Evolutionary conservation across 2,113 vertebrate species (phyloP).

Genomic region (Galemys pyrenaicus): DNA sequence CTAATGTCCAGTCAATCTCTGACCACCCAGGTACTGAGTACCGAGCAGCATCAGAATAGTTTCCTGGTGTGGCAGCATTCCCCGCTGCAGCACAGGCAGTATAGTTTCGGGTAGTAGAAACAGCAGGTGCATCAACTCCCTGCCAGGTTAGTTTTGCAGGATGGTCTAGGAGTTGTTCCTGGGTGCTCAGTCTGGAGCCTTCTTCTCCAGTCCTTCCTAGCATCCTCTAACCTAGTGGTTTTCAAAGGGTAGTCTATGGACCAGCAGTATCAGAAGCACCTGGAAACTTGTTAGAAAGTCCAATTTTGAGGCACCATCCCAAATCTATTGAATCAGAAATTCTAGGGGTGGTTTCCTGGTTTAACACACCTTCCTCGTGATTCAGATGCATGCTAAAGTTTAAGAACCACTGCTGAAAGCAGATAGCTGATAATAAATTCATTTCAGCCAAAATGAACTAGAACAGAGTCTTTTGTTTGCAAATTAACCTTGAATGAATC

Average conservation of each 20-base stretch:
- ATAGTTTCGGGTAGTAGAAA: neutral
- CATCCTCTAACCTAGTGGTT: neutral
- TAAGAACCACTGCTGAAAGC: neutral
- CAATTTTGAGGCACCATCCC: neutral
- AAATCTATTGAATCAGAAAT: neutral
- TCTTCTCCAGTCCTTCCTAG: neutral
- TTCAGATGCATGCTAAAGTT: neutral
- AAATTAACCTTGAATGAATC: neutral
- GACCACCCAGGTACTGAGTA: neutral
- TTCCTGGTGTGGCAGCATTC: neutral
- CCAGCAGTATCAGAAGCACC: neutral
- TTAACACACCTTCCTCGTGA: neutral
- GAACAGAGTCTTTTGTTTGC: neutral
- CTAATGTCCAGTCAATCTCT: neutral
- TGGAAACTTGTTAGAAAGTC: neutral
- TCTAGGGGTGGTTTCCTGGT: neutral
- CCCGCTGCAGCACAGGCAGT: fast-evolving
- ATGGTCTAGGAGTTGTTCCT: neutral
- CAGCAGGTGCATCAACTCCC: neutral
- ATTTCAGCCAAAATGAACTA: neutral
- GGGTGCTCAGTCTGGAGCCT: neutral
- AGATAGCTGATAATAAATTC: neutral
- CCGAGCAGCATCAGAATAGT: neutral
- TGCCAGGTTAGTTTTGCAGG: neutral
- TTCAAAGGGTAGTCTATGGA: neutral